Conservation (phyloP, 2,113 vertebrate species). For the Prochilodus magdalenae region DNA sequence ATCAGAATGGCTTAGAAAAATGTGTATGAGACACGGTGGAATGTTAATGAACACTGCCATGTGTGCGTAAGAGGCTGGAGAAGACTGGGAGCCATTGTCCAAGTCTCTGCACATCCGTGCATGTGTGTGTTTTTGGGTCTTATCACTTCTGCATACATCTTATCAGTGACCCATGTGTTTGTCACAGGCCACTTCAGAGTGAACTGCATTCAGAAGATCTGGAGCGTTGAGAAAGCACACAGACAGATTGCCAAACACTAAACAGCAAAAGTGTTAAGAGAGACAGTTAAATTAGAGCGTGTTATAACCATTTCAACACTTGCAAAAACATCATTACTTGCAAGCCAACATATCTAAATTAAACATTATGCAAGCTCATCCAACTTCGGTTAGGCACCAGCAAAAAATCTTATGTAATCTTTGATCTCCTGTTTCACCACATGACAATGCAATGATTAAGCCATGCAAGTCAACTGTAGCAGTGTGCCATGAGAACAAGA, state of each 20-base stretch:
- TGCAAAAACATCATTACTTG: neutral
- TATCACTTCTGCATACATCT: slow-evolving; percentile 41
- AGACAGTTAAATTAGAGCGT: neutral
- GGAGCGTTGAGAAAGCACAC: neutral
- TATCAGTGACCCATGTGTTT: slow-evolving; percentile 47
- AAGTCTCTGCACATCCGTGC: neutral
- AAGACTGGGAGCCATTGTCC: slow-evolving; percentile 6
- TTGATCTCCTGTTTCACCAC: slow-evolving; percentile 39
- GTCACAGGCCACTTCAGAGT: slow-evolving; percentile 6
- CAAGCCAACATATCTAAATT: neutral
- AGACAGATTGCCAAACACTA: neutral
- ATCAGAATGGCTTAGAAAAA: slow-evolving; percentile 1
- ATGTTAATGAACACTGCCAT: slow-evolving; percentile 31
- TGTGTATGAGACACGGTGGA: slow-evolving; percentile 4
- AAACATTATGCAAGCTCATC: slow-evolving; percentile 36
- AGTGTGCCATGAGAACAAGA: slow-evolving; percentile 21
- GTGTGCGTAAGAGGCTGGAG: slow-evolving; percentile 15
- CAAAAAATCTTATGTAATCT: slow-evolving; percentile 32
- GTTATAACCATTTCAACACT: neutral
- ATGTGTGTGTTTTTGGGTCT: slow-evolving; percentile 37
- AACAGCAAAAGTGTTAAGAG: neutral
- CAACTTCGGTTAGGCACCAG: neutral
- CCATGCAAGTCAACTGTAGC: slow-evolving; percentile 20
- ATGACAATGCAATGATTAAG: slow-evolving; percentile 12
- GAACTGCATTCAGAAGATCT: slow-evolving; percentile 8